Base-by-base conservation (phyloP, 1,140 invertebrate genomes). In the Macrobrachium nipponense region DNA sequence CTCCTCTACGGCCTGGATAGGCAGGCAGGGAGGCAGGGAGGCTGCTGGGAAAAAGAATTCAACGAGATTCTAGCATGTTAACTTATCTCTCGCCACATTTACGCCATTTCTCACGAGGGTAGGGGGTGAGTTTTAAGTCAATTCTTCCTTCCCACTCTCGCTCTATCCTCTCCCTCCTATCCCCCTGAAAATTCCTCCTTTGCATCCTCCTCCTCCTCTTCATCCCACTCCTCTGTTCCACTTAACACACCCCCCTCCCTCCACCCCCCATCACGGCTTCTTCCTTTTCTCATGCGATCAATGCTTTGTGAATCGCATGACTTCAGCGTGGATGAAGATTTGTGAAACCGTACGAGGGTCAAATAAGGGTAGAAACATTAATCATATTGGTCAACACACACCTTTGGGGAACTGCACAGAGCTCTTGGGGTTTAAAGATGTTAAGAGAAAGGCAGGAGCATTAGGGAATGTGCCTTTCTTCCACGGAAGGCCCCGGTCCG, bases 311-410 rank as follows among this genome's bases (percentile, higher is more conserved):
- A 62, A 61, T 36, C 78, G 60, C 82, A 68, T 66, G 60, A 75
- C 82, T 27, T 68, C 27, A 51, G n/a, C 36, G 15, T 20, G 27
- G 44, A 15, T 77, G 44, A 80, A 80, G 83, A 86, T 80, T 70
- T 86, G 61, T 86, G 83, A 80, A 86, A 86, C 77, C 60, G 83
- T 61, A 80, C 83, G 83, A 73, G 83, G 66, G 18, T 80, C 83
- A 86, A 80, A 86, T 86, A 86, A 72, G 83, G 83, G n/a, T 66
- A 61, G 83, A 86, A 62, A 44, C 83, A 86, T 86, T 80, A 86
- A 86, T 86, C 83, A 86, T 86, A 80, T 86, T 72, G 83, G 83
- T 86, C 83, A 86, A 86, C 83, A 86, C 83, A 86, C 83, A 86
- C 83, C 83, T 86, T 80, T 43, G 61, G 83, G 77, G 77, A 80